Percentiles rank a stretch among this genome's conserved stretches.
phyloP scores from a whole-genome alignment of 2,888 invertebrate genomes.

The Ganaspis brasiliensis region DNA sequence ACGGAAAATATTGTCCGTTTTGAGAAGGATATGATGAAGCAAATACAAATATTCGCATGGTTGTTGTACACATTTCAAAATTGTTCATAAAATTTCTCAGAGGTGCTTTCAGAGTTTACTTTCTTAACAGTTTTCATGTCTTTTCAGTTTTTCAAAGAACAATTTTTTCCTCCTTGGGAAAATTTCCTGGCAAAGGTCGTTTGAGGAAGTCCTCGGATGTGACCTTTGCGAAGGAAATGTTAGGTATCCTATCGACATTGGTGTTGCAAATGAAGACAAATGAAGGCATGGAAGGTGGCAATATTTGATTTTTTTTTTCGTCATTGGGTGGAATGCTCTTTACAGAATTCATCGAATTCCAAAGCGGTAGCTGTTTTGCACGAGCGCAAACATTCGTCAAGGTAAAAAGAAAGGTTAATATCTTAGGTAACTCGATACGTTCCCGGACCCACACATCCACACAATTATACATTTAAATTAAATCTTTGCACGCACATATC shows the following conservation, averaged over 20 bases:
- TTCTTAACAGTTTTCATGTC: no score
- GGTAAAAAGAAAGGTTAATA: slow-evolving; percentile 36
- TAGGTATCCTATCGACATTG: background rate
- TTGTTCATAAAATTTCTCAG: no score
- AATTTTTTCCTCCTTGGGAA: background rate
- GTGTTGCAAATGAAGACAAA: slow-evolving; percentile 16
- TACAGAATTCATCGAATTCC: slow-evolving; percentile 35
- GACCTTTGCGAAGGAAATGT: background rate
- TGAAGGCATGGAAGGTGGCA: slow-evolving; percentile 13
- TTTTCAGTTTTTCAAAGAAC: no score
- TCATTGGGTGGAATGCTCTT: slow-evolving; percentile 3
- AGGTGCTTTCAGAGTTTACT: no score
- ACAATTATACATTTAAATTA: background rate
- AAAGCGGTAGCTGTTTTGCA: slow-evolving; percentile 31
- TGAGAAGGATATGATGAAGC: no score
- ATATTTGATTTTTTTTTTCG: background rate
- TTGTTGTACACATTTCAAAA: no score
- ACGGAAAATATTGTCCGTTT: no score
- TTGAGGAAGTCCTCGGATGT: background rate
- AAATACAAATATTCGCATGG: no score
- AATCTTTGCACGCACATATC: background rate
- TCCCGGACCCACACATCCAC: background rate
- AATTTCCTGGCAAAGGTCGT: background rate
- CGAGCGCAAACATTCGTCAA: slow-evolving; percentile 18
- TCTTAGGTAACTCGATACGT: slow-evolving; percentile 24